Conservation (phyloP, 30 jellyfish, hydroid and myxozoan species). For the Cassiopea andromeda region DNA sequence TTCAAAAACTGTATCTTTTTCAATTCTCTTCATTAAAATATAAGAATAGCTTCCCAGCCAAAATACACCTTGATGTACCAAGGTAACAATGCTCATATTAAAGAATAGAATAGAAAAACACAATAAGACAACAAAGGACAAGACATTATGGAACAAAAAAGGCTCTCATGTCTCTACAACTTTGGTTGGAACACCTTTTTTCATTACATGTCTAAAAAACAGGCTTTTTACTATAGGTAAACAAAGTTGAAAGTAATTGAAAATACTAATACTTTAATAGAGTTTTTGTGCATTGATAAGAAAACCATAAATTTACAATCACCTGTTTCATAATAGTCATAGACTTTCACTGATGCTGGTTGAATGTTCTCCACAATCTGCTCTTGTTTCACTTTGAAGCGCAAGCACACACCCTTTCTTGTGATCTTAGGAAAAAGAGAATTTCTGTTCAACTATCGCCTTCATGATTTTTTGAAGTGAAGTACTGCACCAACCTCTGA, state of each 20-base stretch:
- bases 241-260: neutral
- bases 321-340: conserved; percentile 90
- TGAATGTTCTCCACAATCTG: conserved; percentile 63
- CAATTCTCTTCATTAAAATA: no score
- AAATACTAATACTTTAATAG: neutral
- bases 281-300: neutral
- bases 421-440: conserved; percentile 27
- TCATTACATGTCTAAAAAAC: neutral
- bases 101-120: neutral
- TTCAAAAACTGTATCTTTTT: no score
- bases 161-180: no score
- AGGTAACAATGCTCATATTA: neutral
- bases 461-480: neutral
- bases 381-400: conserved; percentile 57
- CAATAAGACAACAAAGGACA: no score
- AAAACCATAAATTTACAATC: neutral
- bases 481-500: neutral
- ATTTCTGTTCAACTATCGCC: neutral
- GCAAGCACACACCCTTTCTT: conserved; percentile 59
- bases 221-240: neutral
- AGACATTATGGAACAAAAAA: neutral
- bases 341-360: conserved; percentile 71
- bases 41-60: no score
- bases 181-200: neutral
- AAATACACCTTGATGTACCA: no score